Evolutionary conservation across 2,113 vertebrate genomes (phyloP).

Genomic region (Salvelinus sp.): DNA sequence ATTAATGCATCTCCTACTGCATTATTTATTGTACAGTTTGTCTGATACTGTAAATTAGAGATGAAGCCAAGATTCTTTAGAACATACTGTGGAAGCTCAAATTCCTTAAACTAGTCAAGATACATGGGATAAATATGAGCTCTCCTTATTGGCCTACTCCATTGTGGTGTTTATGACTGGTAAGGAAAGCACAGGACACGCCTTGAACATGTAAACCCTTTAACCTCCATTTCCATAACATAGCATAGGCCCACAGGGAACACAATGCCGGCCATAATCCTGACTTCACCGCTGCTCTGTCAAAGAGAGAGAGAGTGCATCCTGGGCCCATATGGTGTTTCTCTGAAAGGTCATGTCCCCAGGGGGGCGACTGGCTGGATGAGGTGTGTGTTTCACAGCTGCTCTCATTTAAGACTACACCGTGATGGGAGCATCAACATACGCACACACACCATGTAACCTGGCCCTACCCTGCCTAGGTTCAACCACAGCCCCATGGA

Average conservation of each 20-base stretch:
- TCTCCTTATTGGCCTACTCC: too few species aligned
- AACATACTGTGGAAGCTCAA: too few species aligned
- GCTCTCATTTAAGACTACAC: neutral
- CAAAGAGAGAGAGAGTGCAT: neutral
- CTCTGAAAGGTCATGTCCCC: neutral
- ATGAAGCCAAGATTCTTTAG: too few species aligned
- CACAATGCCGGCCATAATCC: too few species aligned
- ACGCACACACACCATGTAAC: neutral
- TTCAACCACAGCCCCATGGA: neutral
- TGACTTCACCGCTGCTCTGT: neutral
- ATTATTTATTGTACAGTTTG: neutral
- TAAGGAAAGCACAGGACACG: too few species aligned
- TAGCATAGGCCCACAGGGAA: too few species aligned
- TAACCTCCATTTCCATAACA: too few species aligned
- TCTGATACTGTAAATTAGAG: neutral
- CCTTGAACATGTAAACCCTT: too few species aligned
- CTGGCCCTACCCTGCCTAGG: neutral
- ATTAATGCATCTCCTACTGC: too few species aligned
- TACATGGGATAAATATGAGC: too few species aligned
- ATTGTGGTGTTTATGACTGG: too few species aligned
- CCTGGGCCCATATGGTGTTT: neutral
- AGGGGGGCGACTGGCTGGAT: neutral
- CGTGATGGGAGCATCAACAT: neutral
- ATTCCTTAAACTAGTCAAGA: too few species aligned
- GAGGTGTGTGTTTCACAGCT: neutral